Evolutionary conservation across 2,797 vertebrate species (phyloP), one percentile per base, ranked within the genome.

Genomic region (Lacerta bilineata): DNA sequence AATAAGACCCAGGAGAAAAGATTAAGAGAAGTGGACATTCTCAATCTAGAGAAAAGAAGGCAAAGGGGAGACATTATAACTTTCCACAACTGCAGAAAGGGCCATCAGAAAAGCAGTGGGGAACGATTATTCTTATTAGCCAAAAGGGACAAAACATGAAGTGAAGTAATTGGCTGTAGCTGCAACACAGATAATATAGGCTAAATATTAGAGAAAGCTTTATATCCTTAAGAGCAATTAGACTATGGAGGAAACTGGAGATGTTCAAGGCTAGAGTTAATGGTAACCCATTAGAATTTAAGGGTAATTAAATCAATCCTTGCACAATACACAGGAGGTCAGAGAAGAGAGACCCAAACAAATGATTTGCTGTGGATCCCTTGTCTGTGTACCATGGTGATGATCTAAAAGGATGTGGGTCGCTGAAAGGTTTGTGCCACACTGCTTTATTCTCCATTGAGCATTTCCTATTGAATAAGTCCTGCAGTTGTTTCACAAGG

Each of bases 91-190:
- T 88, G 69, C 89, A 92, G 91, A 90, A 95, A 96, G 33, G 72
- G 76, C 72, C 80, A 88, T 94, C 95, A 92, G 83, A 87, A 91
- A 89, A 87, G 90, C 3, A 74, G 93, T 69, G 81, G 80, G 85
- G 90, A 91, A 72, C 89, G 92, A 91, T 94, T 94, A 89, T 92
- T 93, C 91, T 95, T 82, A 92, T 94, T 94, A 93, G 93, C 93
- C 93, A 94, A 6, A 8, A 80, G 85, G 85, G 90, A 90, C 90
- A 95, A 96, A 96, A 93, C 81, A 94, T 93, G 88, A 94, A 92
- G 13, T 68, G 93, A 94, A 92, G 10, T 74, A 94, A 94, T 87
- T 80, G 85, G 91, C 83, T 93, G 91, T 15, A 59, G 2, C 50
- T 33, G 39, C 64, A 91, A 85, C 61, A 85, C 17, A 85, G 86